These are phyloP conservation scores for Enteromius thamalakanensis DNA, from an alignment of 2,797 vertebrate species.

Conservation along the genomic window DNA sequence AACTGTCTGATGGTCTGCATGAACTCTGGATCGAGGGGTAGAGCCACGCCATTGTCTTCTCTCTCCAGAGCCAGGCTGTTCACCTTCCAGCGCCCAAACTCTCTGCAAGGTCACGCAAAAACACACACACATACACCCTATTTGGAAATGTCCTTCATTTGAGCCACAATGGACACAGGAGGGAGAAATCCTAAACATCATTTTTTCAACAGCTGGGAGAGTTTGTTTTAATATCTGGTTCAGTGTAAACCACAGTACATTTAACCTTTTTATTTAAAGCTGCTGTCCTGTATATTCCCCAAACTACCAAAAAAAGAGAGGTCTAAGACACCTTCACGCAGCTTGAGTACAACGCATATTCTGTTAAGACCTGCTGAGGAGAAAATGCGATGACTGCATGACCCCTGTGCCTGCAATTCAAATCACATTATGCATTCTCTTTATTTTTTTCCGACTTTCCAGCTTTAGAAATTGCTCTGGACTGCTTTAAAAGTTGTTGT, in stretches of 20 bases:
- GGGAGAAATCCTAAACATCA: conserved; percentile 7
- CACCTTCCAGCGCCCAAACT: conserved; percentile 99
- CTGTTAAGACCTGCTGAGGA: conserved; percentile 56
- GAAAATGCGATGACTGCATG: conserved; percentile 64
- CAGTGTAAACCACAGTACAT: neutral
- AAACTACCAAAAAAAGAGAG: conserved; percentile 25
- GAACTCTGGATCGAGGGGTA: conserved; percentile 96
- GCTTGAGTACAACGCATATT: conserved; percentile 57
- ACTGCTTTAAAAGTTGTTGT: conserved; percentile 62
- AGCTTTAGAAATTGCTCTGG: conserved; percentile 63
- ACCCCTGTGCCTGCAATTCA: conserved; percentile 59
- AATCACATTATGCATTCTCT: conserved; percentile 57
- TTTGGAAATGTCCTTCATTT: conserved; percentile 59
- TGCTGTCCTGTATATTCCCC: conserved; percentile 21
- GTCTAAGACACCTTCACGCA: conserved; percentile 53
- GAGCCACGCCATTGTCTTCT: conserved; percentile 89
- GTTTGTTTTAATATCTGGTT: conserved; percentile 37
- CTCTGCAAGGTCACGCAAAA: conserved; percentile 82
- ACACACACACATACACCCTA: conserved; percentile 53
- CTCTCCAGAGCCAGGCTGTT: conserved; percentile 95
- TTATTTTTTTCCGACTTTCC: conserved; percentile 53
- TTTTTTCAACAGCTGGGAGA: conserved; percentile 41
- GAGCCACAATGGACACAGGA: conserved; percentile 22
- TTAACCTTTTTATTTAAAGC: conserved; percentile 4
- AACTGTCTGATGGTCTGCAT: conserved; percentile 93